These are phyloP conservation scores for Aquatica leii DNA, from an alignment of 2,888 invertebrate genomes.

Conservation along the genomic window DNA sequence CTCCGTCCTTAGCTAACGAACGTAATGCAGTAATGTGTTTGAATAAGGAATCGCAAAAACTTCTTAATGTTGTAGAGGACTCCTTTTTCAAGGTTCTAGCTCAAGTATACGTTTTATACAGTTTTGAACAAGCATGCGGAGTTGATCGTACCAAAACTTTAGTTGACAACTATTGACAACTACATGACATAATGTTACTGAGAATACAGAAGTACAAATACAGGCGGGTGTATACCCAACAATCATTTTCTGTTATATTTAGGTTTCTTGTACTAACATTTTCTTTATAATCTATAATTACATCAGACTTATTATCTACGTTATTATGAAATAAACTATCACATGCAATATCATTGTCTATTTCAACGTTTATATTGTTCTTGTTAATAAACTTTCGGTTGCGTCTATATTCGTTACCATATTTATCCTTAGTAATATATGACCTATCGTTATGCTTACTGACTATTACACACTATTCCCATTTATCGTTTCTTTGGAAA, in stretches of 20 bases:
- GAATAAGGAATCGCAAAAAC: too few relatives aligned
- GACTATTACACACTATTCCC: conserved; percentile 9
- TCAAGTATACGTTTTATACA: too few relatives aligned
- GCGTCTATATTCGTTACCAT: conserved; percentile 6
- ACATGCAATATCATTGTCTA: not conserved
- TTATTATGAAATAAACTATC: not conserved
- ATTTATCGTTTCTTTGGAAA: not conserved
- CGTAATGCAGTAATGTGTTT: too few relatives aligned
- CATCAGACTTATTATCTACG: conserved; percentile 6
- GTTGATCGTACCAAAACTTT: too few relatives aligned
- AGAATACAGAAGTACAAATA: too few relatives aligned
- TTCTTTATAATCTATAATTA: conserved; percentile 1
- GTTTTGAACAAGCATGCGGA: too few relatives aligned
- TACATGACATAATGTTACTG: too few relatives aligned
- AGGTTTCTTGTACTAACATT: not conserved
- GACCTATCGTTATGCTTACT: conserved; percentile 3
- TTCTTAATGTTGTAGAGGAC: too few relatives aligned
- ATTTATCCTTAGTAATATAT: conserved; percentile 6
- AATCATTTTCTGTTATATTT: not conserved
- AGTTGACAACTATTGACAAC: too few relatives aligned
- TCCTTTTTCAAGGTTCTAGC: too few relatives aligned
- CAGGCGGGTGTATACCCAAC: too few relatives aligned
- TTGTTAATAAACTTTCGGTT: conserved; percentile 8
- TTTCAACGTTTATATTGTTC: conserved; percentile 1
- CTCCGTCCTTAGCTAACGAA: too few relatives aligned